phyloP scores from a whole-genome alignment of 37 sponge, comb jelly and placozoan genomes.

The Haliclona indistincta region DNA sequence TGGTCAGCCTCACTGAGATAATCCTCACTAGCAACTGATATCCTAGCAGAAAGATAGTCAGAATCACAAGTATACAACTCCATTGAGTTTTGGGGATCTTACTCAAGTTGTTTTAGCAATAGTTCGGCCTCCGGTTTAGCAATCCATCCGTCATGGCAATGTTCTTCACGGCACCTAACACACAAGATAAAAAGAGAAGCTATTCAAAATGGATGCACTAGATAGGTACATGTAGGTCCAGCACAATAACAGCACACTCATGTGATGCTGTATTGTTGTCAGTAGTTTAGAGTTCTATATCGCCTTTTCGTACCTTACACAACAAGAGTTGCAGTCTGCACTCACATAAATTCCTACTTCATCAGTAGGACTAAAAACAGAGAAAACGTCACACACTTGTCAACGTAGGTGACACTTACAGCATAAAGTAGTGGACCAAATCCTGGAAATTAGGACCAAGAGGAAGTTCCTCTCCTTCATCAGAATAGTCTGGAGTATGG shows the following conservation, averaged over 20 bases:
- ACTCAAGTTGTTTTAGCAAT: conserved; percentile 6
- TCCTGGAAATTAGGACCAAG: conserved; percentile 62
- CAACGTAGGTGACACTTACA: too few species aligned
- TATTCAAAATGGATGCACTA: too few species aligned
- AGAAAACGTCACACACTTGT: too few species aligned
- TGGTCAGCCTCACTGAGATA: conserved; percentile 32
- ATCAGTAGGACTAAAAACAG: too few species aligned
- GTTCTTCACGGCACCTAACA: too few species aligned
- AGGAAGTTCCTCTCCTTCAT: conserved; percentile 40
- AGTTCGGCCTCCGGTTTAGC: background rate
- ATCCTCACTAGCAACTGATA: conserved; percentile 3
- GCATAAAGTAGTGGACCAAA: conserved; percentile 8
- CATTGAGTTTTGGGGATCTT: background rate
- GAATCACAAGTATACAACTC: background rate
- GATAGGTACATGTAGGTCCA: too few species aligned
- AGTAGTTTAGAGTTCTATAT: too few species aligned
- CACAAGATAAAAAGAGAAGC: too few species aligned
- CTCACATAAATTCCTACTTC: too few species aligned
- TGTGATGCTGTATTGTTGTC: background rate
- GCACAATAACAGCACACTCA: too few species aligned
- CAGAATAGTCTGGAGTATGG: conserved; percentile 26
- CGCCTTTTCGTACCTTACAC: background rate
- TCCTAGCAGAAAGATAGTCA: background rate
- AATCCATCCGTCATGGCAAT: too few species aligned
- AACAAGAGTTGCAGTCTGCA: too few species aligned